These are phyloP conservation scores for Zaprionus inermis DNA, from an alignment of 1,140 invertebrate species.

Conservation along the genomic window DNA sequence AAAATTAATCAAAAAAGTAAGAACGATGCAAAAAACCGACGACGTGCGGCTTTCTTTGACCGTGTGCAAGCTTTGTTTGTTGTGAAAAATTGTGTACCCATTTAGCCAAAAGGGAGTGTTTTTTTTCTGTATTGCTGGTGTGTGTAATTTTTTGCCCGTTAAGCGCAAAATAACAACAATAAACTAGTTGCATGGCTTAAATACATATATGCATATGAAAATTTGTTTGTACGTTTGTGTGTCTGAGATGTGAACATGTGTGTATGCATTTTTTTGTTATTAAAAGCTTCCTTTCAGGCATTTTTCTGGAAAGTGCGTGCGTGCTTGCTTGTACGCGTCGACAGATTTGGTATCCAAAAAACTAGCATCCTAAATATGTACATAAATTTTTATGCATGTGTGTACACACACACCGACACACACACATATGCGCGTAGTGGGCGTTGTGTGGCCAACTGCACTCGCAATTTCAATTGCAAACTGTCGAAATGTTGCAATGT, in stretches of 20 bases:
- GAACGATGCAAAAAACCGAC: constrained; percentile 33
- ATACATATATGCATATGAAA: constrained; percentile 12
- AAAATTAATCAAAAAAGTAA: constrained; percentile 63
- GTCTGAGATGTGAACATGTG: background rate
- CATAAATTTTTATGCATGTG: constrained; percentile 6
- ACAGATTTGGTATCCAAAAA: constrained; percentile 6
- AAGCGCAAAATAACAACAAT: constrained; percentile 37
- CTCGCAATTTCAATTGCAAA: constrained; percentile 23
- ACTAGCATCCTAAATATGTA: constrained; percentile 18
- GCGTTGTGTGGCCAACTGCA: constrained; percentile 17
- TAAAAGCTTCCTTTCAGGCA: constrained; percentile 9
- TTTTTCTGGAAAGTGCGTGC: background rate
- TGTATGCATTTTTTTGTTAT: constrained; percentile 19
- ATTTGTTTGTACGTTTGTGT: background rate
- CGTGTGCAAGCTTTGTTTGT: constrained; percentile 66
- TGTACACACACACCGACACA: background rate
- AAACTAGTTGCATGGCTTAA: constrained; percentile 10
- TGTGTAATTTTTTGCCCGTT: constrained; percentile 1
- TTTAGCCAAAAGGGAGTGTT: constrained; percentile 64
- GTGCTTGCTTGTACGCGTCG: constrained; percentile 5
- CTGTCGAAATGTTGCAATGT: constrained; percentile 41
- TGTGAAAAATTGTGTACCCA: constrained; percentile 75
- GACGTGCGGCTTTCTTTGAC: constrained; percentile 34
- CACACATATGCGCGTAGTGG: constrained; percentile 22
- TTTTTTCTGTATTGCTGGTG: constrained; percentile 43